phyloP scores from a whole-genome alignment of 2,113 vertebrate species.

The Phyllostomus discolor region DNA sequence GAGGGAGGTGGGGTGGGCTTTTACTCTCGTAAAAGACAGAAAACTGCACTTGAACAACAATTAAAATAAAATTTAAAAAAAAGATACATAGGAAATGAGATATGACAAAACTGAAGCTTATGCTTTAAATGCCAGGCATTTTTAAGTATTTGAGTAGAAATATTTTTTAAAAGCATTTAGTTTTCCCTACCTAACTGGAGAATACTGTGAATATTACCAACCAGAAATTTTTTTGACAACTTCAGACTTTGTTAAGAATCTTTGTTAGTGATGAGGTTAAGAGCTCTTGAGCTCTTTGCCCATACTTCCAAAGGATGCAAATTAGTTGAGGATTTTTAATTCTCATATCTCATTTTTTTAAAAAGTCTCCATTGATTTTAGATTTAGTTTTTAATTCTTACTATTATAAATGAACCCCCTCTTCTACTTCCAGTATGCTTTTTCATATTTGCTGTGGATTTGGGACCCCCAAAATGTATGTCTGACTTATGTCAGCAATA shows the following conservation, averaged over 20 bases:
- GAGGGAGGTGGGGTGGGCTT: too few relatives aligned
- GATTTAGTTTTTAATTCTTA: neutral
- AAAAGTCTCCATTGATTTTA: neutral
- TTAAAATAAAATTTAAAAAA: too few relatives aligned
- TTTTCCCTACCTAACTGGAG: neutral
- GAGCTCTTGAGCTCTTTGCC: neutral
- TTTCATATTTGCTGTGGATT: neutral
- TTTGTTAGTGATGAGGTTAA: neutral
- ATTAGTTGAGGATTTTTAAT: constrained; percentile 11
- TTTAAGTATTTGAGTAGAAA: constrained; percentile 21
- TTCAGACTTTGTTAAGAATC: constrained; percentile 18
- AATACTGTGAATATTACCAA: neutral
- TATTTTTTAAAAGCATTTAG: constrained; percentile 14
- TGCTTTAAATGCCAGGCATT: neutral
- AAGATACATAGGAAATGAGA: constrained; percentile 2
- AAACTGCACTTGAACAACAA: too few relatives aligned
- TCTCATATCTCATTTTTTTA: neutral
- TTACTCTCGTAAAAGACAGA: too few relatives aligned
- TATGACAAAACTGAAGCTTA: neutral
- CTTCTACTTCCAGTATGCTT: neutral
- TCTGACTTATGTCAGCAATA: neutral
- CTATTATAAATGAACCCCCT: neutral
- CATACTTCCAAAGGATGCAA: neutral
- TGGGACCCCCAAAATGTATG: neutral
- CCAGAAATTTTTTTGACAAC: constrained; percentile 20